phyloP scores from a whole-genome alignment of 1,140 invertebrate species.

The Drosophila mayri region DNA sequence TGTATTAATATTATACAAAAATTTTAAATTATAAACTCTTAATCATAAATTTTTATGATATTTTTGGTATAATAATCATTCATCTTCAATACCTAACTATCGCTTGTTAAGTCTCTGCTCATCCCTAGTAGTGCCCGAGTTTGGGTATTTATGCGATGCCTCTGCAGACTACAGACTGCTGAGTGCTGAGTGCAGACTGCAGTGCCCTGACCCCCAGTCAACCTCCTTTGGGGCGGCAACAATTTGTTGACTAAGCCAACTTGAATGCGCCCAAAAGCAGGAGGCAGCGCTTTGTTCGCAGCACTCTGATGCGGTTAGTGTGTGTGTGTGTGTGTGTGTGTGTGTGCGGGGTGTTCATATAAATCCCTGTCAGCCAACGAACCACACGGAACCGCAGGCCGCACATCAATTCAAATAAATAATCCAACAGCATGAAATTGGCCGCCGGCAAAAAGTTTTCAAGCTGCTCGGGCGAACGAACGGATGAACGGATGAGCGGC shows the following conservation, averaged over 20 bases:
- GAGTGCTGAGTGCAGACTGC: conserved; percentile 13
- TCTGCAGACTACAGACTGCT: conserved; percentile 18
- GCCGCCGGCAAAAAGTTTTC: conserved; percentile 69
- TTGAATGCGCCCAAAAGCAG: conserved; percentile 38
- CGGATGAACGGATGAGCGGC: conserved; percentile 9
- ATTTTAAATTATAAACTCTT: too few relatives aligned
- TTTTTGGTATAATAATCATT: too few relatives aligned
- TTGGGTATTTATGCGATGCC: conserved; percentile 49
- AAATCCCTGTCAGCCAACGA: conserved; percentile 50
- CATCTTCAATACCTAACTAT: not conserved
- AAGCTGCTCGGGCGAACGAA: conserved; percentile 20
- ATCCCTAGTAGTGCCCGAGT: conserved; percentile 2
- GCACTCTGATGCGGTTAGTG: conserved; percentile 2
- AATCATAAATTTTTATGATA: too few relatives aligned
- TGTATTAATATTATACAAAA: too few relatives aligned
- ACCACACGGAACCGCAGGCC: conserved; percentile 50
- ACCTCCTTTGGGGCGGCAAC: conserved; percentile 18
- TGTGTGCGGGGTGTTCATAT: conserved; percentile 9
- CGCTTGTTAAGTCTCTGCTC: not conserved
- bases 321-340: not conserved
- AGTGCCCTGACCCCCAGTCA: conserved; percentile 33
- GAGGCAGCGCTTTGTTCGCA: conserved; percentile 28
- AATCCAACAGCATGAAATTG: conserved; percentile 80
- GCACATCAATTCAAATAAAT: conserved; percentile 82
- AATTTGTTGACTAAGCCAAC: conserved; percentile 48